Base-by-base conservation (phyloP, 2,888 invertebrate genomes). In the Seira musarum region DNA sequence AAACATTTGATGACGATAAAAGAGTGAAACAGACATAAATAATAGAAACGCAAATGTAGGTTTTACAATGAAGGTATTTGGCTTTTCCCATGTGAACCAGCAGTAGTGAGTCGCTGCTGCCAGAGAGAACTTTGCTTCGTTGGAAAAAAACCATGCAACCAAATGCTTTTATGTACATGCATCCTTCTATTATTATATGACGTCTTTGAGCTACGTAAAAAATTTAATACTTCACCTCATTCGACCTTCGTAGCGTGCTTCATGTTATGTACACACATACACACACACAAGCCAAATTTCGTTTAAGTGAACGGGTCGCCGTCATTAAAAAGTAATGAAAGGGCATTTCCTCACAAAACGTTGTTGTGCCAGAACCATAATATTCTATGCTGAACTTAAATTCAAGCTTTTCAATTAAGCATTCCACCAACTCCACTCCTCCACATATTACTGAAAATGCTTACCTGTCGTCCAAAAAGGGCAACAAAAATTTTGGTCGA, bases 181-280 rank as follows among this genome's bases (percentile, higher is more conserved):
- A 70, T 70, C 30, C 70, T 13, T 53, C 53, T 53, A 61, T 60
- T 79, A 68, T 73, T 67, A 79, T 57, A 46, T 72, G 80, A 75
- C 70, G 80, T 75, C 66, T 80, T 79, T 75, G 69, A 66, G 80
- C 80, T 74, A n/a, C 80, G 75, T 53, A n/a, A 53, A 53, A 53
- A 53, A 17, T 30, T n/a, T 53, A 80, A 63, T 74, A 70, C 57
- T 80, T 80, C 74, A 80, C 80, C 70, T 80, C 80, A 70, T 74
- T 75, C 80, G 80, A 80, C 80, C 80, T 80, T 80, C 80, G 53
- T 53, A 53, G 15, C 17, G 53, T 53, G 53, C 53, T 53, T 15
- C 15, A 53, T 53, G 30, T 30, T 30, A 30, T 30, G 30, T 5
- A 30, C 30, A n/a, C n/a, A n/a, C n/a, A n/a, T n/a, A n/a, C n/a